phyloP scores from a whole-genome alignment of 2,888 invertebrate species.

The Muscina levida region DNA sequence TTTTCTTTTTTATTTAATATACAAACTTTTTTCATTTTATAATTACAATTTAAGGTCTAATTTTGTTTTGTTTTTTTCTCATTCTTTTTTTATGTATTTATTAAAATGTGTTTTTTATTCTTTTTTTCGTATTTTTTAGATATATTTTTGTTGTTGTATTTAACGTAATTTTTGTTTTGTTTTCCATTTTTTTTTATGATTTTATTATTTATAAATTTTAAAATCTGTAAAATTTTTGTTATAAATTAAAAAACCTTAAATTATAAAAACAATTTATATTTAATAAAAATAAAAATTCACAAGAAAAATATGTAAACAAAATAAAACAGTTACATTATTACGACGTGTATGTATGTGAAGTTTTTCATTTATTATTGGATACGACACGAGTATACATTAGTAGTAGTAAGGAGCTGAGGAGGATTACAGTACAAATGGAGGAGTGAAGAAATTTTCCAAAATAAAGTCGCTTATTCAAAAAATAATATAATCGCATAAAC shows the following conservation, averaged over 20 bases:
- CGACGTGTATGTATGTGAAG: background rate
- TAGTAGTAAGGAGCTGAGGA: background rate
- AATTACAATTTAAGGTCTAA: conserved; percentile 62
- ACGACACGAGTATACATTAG: conserved; percentile 59
- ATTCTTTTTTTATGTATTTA: too few species aligned
- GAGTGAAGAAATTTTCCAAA: background rate
- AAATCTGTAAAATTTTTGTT: conserved; percentile 59
- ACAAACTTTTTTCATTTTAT: conserved; percentile 63
- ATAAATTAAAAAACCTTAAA: conserved; percentile 61
- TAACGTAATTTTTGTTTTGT: conserved; percentile 73
- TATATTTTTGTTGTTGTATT: conserved; percentile 73
- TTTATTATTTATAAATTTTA: conserved; percentile 66
- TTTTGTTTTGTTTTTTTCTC: conserved; percentile 42
- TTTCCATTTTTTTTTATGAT: conserved; percentile 69
- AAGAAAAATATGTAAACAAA: conserved; percentile 50
- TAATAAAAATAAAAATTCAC: conserved; percentile 49
- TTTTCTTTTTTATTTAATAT: conserved; percentile 66
- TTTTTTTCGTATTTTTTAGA: conserved; percentile 73
- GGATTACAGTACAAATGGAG: conserved; percentile 3
- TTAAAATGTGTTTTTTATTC: conserved; percentile 71
- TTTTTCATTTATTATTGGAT: conserved; percentile 41
- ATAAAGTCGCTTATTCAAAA: conserved; percentile 29
- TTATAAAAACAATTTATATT: conserved; percentile 64
- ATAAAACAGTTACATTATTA: conserved; percentile 15
- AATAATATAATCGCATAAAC: too few species aligned